phyloP scores from a whole-genome alignment of 1,140 invertebrate species.

The Metaphire vulgaris region DNA sequence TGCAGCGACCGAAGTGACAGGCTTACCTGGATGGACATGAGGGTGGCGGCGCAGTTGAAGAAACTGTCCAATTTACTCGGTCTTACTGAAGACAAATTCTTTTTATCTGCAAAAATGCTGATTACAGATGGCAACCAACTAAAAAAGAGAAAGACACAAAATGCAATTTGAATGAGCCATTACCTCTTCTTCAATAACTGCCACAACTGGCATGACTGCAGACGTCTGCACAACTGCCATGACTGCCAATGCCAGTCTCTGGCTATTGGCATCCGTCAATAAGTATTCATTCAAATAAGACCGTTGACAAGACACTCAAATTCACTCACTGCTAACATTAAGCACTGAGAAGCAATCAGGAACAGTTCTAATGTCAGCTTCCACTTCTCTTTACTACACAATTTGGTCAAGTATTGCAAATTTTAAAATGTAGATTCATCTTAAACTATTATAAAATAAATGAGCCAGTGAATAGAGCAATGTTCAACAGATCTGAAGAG shows the following conservation, averaged over 20 bases:
- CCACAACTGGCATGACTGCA: neutral
- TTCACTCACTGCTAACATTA: too few species aligned
- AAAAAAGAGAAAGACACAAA: constrained; percentile 16
- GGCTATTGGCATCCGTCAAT: neutral
- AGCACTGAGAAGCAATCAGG: too few species aligned
- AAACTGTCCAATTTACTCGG: constrained; percentile 45
- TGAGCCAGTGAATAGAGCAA: too few species aligned
- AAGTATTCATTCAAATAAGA: neutral
- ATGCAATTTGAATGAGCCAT: neutral
- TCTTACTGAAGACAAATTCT: constrained; percentile 37
- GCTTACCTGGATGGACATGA: constrained; percentile 51
- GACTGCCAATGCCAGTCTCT: neutral
- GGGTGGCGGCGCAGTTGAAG: constrained; percentile 48
- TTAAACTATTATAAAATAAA: too few species aligned
- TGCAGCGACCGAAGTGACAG: too few species aligned
- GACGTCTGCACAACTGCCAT: neutral
- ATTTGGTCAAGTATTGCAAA: too few species aligned
- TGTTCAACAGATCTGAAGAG: too few species aligned
- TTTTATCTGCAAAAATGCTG: constrained; percentile 48
- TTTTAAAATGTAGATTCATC: too few species aligned
- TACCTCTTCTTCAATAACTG: neutral
- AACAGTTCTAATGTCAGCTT: too few species aligned
- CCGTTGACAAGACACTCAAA: neutral
- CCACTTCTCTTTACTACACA: too few species aligned
- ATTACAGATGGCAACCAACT: constrained; percentile 51